phyloP scores from a whole-genome alignment of 1,140 invertebrate species.

The Himalopsyche phryganea region DNA sequence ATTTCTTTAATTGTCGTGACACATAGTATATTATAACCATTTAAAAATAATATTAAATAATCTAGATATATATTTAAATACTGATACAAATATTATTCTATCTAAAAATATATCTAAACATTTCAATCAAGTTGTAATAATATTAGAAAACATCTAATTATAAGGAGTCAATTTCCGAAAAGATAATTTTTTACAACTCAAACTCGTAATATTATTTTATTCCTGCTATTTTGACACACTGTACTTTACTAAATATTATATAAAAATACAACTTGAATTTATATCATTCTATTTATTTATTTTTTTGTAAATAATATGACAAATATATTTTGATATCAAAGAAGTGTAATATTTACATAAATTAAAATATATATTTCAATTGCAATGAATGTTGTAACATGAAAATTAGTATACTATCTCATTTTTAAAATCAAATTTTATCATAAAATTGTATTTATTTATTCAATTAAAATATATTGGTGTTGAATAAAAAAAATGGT shows the following conservation, averaged over 20 bases:
- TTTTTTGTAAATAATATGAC: constrained; percentile 1
- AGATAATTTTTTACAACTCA: no score
- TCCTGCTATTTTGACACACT: no score
- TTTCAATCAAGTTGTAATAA: neutral
- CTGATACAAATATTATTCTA: neutral
- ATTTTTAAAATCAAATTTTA: neutral
- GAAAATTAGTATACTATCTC: neutral
- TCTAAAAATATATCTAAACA: neutral
- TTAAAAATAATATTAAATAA: no score
- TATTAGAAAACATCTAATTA: constrained; percentile 3
- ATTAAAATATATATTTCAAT: neutral
- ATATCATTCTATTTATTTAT: neutral
- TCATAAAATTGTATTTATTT: neutral
- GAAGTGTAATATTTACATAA: neutral
- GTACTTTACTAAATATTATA: no score
- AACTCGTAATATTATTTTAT: no score
- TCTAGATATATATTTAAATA: no score
- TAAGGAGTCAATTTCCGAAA: neutral
- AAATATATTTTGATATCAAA: no score
- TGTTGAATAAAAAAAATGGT: no score
- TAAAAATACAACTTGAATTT: no score
- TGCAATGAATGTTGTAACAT: neutral
- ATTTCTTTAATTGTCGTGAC: no score
- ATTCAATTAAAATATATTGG: neutral
- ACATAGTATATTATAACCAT: no score